A percentile compares a stretch with the other conserved stretches of the same genome.
These are phyloP conservation scores for Mixornis gularis DNA, from an alignment of 2,113 vertebrate genomes.

Conservation along the genomic window DNA sequence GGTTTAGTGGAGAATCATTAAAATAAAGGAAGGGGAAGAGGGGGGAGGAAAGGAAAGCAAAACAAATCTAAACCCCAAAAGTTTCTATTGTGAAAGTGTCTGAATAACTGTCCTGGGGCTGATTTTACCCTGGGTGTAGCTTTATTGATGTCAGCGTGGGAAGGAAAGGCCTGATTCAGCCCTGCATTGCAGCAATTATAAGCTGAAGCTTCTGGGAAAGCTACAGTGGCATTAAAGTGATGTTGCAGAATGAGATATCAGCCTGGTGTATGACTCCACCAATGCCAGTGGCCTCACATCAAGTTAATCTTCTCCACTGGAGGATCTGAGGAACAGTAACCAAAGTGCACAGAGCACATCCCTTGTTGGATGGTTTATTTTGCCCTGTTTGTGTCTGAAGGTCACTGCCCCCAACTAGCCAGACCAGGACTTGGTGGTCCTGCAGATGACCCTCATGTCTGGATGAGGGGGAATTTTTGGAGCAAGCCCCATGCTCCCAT, in stretches of 20 bases:
- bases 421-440: background rate
- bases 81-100: background rate
- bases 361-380: background rate
- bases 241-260: background rate
- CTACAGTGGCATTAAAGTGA: accelerated
- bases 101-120: background rate
- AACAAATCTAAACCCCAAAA: background rate
- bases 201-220: background rate
- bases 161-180: background rate
- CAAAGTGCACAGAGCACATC: background rate
- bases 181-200: background rate
- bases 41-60: background rate
- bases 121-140: background rate
- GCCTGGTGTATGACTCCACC: background rate
- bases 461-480: background rate
- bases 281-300: accelerated
- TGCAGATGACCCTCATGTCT: background rate
- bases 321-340: background rate
- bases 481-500: background rate
- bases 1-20: background rate
- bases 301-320: background rate
- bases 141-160: background rate
- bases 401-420: background rate
- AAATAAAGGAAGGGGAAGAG: background rate
- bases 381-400: background rate